Base-by-base conservation (phyloP, 2,113 vertebrate genomes). In the Eolophus roseicapilla region DNA sequence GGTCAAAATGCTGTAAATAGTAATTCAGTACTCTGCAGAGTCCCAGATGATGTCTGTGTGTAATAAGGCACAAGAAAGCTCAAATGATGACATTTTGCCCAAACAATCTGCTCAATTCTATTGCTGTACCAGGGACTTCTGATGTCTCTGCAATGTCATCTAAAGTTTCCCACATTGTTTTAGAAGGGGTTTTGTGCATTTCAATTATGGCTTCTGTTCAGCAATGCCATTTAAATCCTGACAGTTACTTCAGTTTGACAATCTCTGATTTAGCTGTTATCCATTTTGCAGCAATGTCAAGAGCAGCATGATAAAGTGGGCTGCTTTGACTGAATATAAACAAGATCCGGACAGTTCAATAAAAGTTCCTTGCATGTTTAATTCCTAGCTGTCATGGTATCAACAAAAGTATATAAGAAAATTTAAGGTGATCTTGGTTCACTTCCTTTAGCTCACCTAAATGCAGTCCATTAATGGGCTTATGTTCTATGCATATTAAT, bases 1-100 rank as follows among this genome's bases (percentile, higher is more conserved):
- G 97, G 97, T 97, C 97, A 96, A 87, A 83, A 82, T 82, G 46
- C 65, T 88, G 82, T 95, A 97, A 96, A 95, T 70, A 95, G 93
- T 92, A 90, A 96, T 93, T 95, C 76, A 65, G 77, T 79, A 43
- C 82, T 86, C 53, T 94, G 71, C 82, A 81, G 95, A 93, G 74
- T 84, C 82, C 70, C 93, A 73, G 59, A 46, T 90, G 91, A 96
- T 86, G 91, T 81, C 96, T 97, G n/a, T 76, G 94, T 71, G 60
- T 89, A 97, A 97, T 97, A 97, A 97, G 92, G 80, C 93, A 90
- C 80, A 97, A 96, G 92, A 92, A 96, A 96, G 88, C 87, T 97
- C 82, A 92, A 71, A 27, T 9, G 52, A 35, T 96, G 97, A 96
- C 92, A 90, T 95, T 97, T 97, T 94, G 63, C 82, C 92, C 67